Evolutionary conservation across 64 coral and sea anemone genomes (phyloP).

Genomic region (Trachythela sp.): DNA sequence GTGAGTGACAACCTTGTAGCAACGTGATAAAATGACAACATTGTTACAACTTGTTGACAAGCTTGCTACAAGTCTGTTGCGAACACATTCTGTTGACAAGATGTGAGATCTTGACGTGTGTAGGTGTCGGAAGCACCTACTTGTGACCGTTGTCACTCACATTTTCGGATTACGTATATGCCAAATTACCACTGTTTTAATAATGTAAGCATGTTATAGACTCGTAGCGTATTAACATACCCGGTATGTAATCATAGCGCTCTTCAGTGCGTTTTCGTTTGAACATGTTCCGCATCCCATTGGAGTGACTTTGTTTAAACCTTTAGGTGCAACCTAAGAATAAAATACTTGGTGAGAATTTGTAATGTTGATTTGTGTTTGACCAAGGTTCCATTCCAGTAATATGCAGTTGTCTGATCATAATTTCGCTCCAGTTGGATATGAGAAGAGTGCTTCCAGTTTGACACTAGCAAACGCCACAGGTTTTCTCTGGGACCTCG

Average conservation of each 20-base stretch:
- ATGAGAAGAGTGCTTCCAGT: too few relatives aligned
- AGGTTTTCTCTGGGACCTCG: neutral
- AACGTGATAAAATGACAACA: too few relatives aligned
- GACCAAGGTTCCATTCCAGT: neutral
- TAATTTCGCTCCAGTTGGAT: too few relatives aligned
- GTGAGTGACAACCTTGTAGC: too few relatives aligned
- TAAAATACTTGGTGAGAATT: neutral
- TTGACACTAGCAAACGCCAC: neutral
- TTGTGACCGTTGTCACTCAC: neutral
- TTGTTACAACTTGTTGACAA: too few relatives aligned
- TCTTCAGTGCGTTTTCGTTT: slow-evolving; percentile 84
- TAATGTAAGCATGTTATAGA: neutral
- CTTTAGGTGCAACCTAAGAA: slow-evolving; percentile 69
- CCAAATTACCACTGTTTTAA: neutral
- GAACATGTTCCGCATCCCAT: slow-evolving; percentile 98
- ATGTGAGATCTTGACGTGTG: neutral
- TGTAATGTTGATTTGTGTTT: neutral
- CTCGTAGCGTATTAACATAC: neutral
- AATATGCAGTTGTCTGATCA: too few relatives aligned
- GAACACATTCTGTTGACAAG: too few relatives aligned
- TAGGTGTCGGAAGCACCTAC: too few relatives aligned
- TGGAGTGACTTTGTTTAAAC: slow-evolving; percentile 71
- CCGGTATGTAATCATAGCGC: slow-evolving; percentile 75
- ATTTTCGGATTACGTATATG: too few relatives aligned
- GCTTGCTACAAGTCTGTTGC: too few relatives aligned